A percentile compares a stretch with the other conserved stretches of the same genome.
Conservation (phyloP, 2,888 invertebrate species). For the Tiphia femorata region DNA sequence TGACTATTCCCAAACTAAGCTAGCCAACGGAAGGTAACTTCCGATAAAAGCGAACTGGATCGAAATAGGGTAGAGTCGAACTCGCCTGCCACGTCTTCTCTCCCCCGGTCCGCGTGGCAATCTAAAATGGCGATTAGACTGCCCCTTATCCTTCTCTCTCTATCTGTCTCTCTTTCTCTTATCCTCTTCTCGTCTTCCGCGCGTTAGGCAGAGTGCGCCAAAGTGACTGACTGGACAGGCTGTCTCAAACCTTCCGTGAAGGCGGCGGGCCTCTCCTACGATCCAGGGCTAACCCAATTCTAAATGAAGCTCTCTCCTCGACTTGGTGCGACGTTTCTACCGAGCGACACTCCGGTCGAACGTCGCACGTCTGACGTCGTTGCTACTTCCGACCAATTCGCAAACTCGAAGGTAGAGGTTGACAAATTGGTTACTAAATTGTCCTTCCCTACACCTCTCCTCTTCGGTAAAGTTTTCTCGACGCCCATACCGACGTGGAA, state of each 20-base stretch:
- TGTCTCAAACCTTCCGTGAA: conserved; percentile 37
- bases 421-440: not conserved
- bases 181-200: too few species aligned
- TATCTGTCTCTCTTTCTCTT: too few species aligned
- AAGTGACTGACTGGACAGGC: conserved; percentile 33
- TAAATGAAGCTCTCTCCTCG: not conserved
- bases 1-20: too few species aligned
- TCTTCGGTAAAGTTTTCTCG: not conserved
- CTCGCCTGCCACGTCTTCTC: too few species aligned
- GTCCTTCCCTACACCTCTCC: too few species aligned
- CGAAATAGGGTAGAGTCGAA: too few species aligned
- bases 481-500: not conserved
- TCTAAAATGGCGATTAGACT: too few species aligned
- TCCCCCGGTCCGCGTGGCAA: too few species aligned
- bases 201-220: not conserved
- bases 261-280: conserved; percentile 3
- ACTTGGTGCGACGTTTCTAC: not conserved
- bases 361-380: not conserved
- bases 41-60: too few species aligned
- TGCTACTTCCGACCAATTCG: not conserved
- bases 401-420: not conserved
- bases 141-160: too few species aligned
- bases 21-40: too few species aligned
- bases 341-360: not conserved
- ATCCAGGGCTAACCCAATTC: not conserved